Evolutionary conservation across 2,113 vertebrate genomes (phyloP).

Genomic region (Alaudala cheleensis): DNA sequence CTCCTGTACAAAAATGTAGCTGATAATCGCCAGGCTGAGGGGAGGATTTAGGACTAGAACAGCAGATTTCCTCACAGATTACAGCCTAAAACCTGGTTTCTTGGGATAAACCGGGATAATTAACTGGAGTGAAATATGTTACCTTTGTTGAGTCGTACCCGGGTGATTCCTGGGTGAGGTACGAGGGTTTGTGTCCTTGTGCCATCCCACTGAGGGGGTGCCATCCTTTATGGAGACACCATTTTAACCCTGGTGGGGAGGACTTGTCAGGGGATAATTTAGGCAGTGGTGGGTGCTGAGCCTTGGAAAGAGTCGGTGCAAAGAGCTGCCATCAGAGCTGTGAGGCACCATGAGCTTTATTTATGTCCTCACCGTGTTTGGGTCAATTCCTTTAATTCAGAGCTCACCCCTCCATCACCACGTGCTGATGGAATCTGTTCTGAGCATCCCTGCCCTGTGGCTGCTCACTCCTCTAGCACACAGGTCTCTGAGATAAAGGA

Average conservation of each 20-base stretch:
- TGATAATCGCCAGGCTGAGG: constrained; percentile 84
- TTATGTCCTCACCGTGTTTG: not conserved
- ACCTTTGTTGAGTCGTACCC: constrained; percentile 38
- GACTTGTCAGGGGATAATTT: not conserved
- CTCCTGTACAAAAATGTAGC: constrained; percentile 84
- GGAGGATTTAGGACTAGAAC: constrained; percentile 82
- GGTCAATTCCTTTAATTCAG: not conserved
- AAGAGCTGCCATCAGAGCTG: not conserved
- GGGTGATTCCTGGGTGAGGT: constrained; percentile 22
- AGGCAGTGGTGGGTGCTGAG: not conserved
- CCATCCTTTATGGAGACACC: not conserved
- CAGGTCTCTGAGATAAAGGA: not conserved
- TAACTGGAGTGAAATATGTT: constrained; percentile 80
- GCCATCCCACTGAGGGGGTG: not conserved
- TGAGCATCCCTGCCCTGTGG: rapidly evolving
- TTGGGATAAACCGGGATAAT: constrained; percentile 81
- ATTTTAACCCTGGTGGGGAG: not conserved
- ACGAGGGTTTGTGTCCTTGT: not conserved
- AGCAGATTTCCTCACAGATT: constrained; percentile 88
- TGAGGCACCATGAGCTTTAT: not conserved
- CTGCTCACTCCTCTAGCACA: not conserved
- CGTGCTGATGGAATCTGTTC: not conserved
- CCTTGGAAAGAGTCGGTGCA: not conserved
- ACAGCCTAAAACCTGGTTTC: constrained; percentile 82
- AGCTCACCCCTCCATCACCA: not conserved